These are phyloP conservation scores for Drosophila lacertosa DNA, from an alignment of 1,140 invertebrate genomes.

Conservation along the genomic window DNA sequence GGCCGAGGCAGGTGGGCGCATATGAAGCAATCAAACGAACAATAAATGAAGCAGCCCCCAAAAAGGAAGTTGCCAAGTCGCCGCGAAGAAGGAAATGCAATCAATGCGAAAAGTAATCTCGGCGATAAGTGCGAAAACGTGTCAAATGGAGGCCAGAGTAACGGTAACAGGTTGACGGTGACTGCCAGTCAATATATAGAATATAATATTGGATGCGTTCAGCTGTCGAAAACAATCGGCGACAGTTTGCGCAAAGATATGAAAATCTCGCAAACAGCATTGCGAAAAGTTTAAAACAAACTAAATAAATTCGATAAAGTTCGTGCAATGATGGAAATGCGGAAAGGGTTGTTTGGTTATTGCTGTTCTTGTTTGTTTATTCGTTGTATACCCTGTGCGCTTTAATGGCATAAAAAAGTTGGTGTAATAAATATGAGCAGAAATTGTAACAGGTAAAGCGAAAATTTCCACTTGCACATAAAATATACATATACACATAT, in stretches of 20 bases:
- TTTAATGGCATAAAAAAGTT: background rate
- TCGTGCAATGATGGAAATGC: constrained; percentile 17
- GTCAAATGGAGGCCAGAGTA: constrained; percentile 50
- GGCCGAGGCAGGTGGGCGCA: constrained; percentile 9
- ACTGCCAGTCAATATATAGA: constrained; percentile 40
- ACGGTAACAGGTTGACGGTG: background rate
- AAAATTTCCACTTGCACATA: too few species aligned
- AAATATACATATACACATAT: too few species aligned
- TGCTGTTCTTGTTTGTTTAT: background rate
- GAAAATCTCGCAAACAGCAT: constrained; percentile 60
- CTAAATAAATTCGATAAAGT: constrained; percentile 23
- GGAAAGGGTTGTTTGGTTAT: background rate
- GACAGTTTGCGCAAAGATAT: constrained; percentile 64
- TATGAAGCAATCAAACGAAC: constrained; percentile 77
- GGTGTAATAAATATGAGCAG: too few species aligned
- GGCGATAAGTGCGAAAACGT: constrained; percentile 80
- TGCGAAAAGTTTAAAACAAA: constrained; percentile 53
- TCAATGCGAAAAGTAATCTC: constrained; percentile 79
- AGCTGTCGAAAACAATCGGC: constrained; percentile 62
- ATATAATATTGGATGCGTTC: constrained; percentile 61
- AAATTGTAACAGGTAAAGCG: too few species aligned
- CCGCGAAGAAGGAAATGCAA: constrained; percentile 69
- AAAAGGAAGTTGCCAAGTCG: constrained; percentile 12
- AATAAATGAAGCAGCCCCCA: constrained; percentile 54
- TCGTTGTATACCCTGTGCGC: background rate